These are phyloP conservation scores for Agrochola litura DNA, from an alignment of 2,888 invertebrate species.

Conservation along the genomic window DNA sequence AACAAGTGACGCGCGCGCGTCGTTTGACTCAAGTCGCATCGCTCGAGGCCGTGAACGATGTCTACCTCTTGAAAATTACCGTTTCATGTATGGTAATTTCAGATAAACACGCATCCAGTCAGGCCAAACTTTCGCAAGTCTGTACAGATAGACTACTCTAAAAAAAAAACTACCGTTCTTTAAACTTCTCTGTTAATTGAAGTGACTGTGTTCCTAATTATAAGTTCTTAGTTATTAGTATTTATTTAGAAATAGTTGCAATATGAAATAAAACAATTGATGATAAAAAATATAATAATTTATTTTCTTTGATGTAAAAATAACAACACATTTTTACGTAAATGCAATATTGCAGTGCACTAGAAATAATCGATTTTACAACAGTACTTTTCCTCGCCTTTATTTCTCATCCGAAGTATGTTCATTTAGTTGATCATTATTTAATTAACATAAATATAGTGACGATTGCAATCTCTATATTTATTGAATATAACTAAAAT, in stretches of 20 bases:
- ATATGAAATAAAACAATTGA: conserved; percentile 68
- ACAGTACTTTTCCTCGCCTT: no score
- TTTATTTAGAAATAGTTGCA: conserved; percentile 63
- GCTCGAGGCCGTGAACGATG: not conserved
- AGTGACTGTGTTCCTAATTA: conserved; percentile 46
- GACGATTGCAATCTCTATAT: not conserved
- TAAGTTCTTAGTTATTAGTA: conserved; percentile 72
- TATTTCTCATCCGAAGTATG: not conserved
- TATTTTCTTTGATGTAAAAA: conserved; percentile 30
- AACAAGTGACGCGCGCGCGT: no score
- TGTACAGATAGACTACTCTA: not conserved
- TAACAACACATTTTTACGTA: conserved; percentile 6
- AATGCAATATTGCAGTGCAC: conserved; percentile 1
- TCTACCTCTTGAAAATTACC: not conserved
- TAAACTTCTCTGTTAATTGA: conserved; percentile 53
- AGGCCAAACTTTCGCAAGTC: no score
- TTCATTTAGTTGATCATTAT: not conserved
- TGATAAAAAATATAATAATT: conserved; percentile 44
- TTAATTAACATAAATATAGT: not conserved
- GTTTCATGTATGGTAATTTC: not conserved
- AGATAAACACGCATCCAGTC: no score
- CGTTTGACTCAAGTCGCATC: not conserved
- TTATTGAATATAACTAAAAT: not conserved
- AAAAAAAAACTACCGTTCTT: conserved; percentile 28
- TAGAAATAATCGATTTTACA: conserved; percentile 11